These are phyloP conservation scores for Pachyramphus minor DNA, from an alignment of 2,113 vertebrate species.

Conservation along the genomic window DNA sequence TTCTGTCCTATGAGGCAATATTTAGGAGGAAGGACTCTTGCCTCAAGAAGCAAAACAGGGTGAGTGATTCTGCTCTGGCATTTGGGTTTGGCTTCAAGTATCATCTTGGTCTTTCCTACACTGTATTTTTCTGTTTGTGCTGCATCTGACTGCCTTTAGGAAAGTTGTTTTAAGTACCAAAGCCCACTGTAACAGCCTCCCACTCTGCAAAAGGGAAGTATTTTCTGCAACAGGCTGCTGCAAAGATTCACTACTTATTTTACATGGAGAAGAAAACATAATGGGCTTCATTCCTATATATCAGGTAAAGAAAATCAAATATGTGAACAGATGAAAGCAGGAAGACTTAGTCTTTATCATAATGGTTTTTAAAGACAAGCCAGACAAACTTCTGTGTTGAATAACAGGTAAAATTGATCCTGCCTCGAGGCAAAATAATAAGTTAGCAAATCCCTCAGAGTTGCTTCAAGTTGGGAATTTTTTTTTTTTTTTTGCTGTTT, in stretches of 20 bases:
- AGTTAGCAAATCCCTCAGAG: neutral
- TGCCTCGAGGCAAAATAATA: neutral
- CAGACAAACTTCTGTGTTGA: neutral
- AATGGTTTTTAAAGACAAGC: neutral
- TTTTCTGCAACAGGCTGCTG: neutral
- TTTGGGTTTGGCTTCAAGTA: neutral
- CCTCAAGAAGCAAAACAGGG: neutral
- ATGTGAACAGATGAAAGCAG: neutral
- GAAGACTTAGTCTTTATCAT: neutral
- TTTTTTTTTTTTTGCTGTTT: neutral
- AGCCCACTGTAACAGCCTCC: neutral
- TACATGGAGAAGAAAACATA: neutral
- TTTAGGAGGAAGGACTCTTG: neutral
- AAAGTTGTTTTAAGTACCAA: neutral
- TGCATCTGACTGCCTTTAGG: neutral
- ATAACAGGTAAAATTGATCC: conserved; percentile 4
- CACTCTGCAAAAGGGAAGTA: neutral
- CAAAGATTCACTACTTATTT: neutral
- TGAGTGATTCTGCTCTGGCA: neutral
- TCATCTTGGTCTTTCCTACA: neutral
- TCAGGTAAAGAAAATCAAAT: neutral
- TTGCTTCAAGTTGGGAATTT: neutral
- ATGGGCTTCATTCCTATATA: neutral
- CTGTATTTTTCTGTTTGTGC: neutral
- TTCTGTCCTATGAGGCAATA: neutral